Conservation (phyloP, 53 echinoderm and acorn worm genomes). For the Holothuria scabra region DNA sequence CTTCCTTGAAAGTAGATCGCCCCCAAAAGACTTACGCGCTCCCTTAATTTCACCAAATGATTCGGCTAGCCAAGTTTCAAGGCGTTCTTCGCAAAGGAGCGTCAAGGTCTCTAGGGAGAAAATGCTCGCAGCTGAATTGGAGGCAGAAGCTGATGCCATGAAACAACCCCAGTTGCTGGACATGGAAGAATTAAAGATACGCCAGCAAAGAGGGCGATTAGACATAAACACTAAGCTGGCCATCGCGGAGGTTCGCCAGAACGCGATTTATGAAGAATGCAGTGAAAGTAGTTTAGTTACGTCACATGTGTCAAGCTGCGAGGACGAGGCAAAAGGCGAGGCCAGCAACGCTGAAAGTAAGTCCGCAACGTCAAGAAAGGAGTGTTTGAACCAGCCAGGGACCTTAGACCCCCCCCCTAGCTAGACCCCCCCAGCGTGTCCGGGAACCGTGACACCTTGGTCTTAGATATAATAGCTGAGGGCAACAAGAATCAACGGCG, state of each 20-base stretch:
- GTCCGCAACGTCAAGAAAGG: not conserved
- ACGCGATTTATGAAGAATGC: not conserved
- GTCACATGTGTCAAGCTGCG: not conserved
- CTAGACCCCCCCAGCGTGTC: not conserved
- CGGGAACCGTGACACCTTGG: not conserved
- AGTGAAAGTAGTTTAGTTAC: not conserved
- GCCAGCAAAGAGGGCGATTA: not conserved
- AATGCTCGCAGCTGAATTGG: no score
- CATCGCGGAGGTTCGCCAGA: not conserved
- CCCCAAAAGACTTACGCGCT: no score
- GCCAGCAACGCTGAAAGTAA: not conserved
- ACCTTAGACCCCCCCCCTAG: no score
- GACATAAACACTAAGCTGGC: not conserved
- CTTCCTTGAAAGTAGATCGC: no score
- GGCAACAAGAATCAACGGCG: constrained; percentile 18
- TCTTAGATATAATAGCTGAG: not conserved
- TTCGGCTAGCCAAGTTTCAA: no score
- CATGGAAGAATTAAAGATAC: not conserved
- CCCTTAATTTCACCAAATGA: no score
- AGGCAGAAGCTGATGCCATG: no score
- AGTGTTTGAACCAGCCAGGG: not conserved
- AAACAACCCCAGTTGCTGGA: not conserved
- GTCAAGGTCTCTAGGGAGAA: no score
- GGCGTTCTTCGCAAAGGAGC: no score
- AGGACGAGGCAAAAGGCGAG: no score